phyloP scores from a whole-genome alignment of 2,888 invertebrate species.

The Eudemis profundana region DNA sequence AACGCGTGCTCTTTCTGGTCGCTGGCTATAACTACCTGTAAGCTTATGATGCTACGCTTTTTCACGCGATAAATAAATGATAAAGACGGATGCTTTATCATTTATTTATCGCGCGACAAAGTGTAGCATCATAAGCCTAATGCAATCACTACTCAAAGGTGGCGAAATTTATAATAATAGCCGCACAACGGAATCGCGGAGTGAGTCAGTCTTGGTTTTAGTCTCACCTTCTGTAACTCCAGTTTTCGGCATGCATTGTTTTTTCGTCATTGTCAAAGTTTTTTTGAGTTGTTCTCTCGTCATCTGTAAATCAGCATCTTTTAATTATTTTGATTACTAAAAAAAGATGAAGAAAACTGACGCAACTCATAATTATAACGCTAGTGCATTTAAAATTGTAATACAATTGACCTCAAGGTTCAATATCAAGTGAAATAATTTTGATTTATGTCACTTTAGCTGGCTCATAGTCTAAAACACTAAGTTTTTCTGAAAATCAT shows the following conservation, averaged over 20 bases:
- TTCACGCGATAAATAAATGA: too few species aligned
- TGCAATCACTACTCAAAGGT: too few species aligned
- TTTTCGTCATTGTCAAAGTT: slow-evolving; percentile 84
- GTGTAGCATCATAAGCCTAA: too few species aligned
- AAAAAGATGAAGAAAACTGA: background rate
- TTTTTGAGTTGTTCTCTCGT: slow-evolving; percentile 85
- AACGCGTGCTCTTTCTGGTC: too few species aligned
- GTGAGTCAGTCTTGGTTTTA: background rate
- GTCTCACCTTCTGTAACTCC: slow-evolving; percentile 81
- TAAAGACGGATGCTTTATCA: too few species aligned
- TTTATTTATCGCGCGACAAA: too few species aligned
- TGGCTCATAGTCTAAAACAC: background rate
- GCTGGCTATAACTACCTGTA: too few species aligned
- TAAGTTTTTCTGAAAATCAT: background rate
- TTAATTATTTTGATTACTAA: slow-evolving; percentile 28
- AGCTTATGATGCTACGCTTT: too few species aligned
- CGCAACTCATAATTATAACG: background rate
- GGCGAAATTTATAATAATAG: too few species aligned
- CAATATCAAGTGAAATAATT: background rate
- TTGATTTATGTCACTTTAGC: background rate
- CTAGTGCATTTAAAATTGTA: background rate
- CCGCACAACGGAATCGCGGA: too few species aligned
- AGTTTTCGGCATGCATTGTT: slow-evolving; percentile 86
- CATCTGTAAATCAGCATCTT: slow-evolving; percentile 60
- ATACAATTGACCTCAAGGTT: background rate